phyloP scores from a whole-genome alignment of 2,888 invertebrate genomes.

The Baronia brevicornis region DNA sequence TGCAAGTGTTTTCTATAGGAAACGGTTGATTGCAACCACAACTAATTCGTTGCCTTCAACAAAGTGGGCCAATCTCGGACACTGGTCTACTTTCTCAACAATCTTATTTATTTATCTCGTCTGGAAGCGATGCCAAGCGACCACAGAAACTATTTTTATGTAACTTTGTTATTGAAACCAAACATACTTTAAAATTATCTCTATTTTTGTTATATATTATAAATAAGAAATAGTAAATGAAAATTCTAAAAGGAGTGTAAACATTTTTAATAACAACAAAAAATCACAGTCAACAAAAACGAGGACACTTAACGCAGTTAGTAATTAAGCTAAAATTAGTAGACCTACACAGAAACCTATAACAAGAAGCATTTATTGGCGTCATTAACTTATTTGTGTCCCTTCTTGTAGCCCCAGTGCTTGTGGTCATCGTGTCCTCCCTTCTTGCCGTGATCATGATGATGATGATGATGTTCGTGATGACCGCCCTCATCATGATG shows the following conservation, averaged over 20 bases:
- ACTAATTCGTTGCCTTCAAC: constrained; percentile 56
- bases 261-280: constrained; percentile 44
- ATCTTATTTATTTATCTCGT: constrained; percentile 57
- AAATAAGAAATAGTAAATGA: no score
- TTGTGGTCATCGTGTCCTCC: constrained; percentile 88
- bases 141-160: constrained; percentile 61
- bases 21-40: constrained; percentile 61
- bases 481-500: constrained; percentile 87
- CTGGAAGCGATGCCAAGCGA: constrained; percentile 61
- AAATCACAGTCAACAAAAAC: constrained; percentile 55
- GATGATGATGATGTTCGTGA: constrained; percentile 85
- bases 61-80: constrained; percentile 67
- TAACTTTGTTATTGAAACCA: constrained; percentile 70
- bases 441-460: constrained; percentile 85
- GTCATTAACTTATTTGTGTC: constrained; percentile 43
- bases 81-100: constrained; percentile 68
- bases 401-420: constrained; percentile 83
- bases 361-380: constrained; percentile 29
- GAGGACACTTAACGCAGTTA: constrained; percentile 35
- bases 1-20: constrained; percentile 57
- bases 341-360: constrained; percentile 45
- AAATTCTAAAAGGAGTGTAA: constrained; percentile 10
- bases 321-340: constrained; percentile 44
- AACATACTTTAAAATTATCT: constrained; percentile 40
- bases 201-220: no score